Evolutionary conservation across 1,140 invertebrate genomes (phyloP), one percentile per base, ranked within the genome.

Genomic region (Acromyrmex heyeri): DNA sequence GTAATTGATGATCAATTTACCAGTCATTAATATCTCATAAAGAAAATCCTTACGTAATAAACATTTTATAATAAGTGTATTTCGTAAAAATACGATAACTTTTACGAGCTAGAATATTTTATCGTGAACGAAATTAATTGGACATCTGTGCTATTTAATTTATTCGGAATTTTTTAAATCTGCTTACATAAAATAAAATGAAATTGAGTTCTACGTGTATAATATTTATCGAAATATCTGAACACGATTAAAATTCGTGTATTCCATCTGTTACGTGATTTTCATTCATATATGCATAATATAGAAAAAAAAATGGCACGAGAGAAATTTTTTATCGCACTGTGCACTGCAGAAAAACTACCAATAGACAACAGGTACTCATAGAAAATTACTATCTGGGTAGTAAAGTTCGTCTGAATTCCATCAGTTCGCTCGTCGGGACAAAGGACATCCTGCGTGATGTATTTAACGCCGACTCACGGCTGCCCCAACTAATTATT

Each of bases 401-500:
- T 24, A 69, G 62, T 69, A 38, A 81, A 38, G 57, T 57, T 82
- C 38, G 14, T 24, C 7, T 75, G 38, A 61, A 75, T 73, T 73
- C 70, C 65, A 72, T 10, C 65, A 34, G 38, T n/a, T 55, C 69
- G 57, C 27, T 50, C 55, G 55, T 10, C 38, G 44, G 57, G 69
- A 91, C 87, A 91, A 92, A 93, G 93, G 90, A 94, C 92, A 93
- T 93, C 93, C 93, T 93, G 93, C 91, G 64, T 83, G 86, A 87
- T 91, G 86, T 88, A 88, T 87, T 92, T 90, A 92, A 90, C 92
- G 91, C 89, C 89, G 88, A 86, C 91, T 93, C 92, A 88, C 88
- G 87, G 85, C 92, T 93, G 89, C 90, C 92, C 88, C 88, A 91
- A 93, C 91, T 94, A 94, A 94, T 93, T 93, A 92, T 91, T 92